Evolutionary conservation across 1,140 invertebrate genomes (phyloP), one percentile per base, ranked within the genome.

Genomic region (Drosophila dunni): DNA sequence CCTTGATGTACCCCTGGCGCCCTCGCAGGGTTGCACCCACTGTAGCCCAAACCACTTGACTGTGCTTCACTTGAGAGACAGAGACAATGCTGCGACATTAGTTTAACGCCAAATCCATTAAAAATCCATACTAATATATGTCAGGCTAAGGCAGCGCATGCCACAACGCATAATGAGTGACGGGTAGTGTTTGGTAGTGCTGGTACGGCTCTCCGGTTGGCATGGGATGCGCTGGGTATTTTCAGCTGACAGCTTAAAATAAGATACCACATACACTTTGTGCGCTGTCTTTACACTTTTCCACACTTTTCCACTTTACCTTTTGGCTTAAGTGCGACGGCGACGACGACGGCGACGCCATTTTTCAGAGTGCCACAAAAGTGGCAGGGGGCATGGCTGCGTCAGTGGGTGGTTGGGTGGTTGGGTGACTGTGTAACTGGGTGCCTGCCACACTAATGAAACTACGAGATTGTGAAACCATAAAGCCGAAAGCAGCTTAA

Each of bases 121-220:
- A 90, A 90, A 90, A 90, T 91, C 88, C 75, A 91, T 91, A 90
- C 88, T 91, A 91, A 90, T 90, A 82, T 86, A 78, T 90, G 82
- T 78, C 82, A 88, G 74, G 79, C 64, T 75, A 70, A 78, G 79
- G 79, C 82, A 71, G 54, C 63, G 66, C 36, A 68, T 86, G 83
- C 83, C 83, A 78, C 79, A 88, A 66, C 66, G 79, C 84, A 86
- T 86, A 86, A 86, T 86, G 83, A 86, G 83, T 86, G 84, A 71
- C 76, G 73, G 58, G 63, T 72, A 63, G 58, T 67, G 73, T 40
- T 40, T 68, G 42, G 48, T 40, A 40, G 36, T 38, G 54, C 36
- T 36, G 8, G 8, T 11, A 9, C 40, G n/a, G 29, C 9, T n/a
- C 40, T 10, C 46, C 13, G 34, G 7, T 42, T 8, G 7, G 17